Base-by-base conservation (phyloP, 2,888 invertebrate genomes). In the Iphiclides podalirius region DNA sequence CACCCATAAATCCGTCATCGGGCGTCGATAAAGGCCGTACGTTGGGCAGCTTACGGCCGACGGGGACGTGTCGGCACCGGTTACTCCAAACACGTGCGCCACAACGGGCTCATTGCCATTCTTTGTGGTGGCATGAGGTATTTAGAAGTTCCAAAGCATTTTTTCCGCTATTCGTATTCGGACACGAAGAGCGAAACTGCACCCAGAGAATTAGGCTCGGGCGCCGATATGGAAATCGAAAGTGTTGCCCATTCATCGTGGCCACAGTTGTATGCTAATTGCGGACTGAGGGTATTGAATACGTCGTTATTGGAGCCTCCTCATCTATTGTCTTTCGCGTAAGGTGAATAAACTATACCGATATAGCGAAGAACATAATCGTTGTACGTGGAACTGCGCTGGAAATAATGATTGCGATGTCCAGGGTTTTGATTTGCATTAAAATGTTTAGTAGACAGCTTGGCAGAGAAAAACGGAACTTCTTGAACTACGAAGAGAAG, bases 1-100 rank as follows among this genome's bases (percentile, higher is more conserved):
- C 8, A 12, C 20, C 11, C 23, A 43, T 49, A 49, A 49, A 44
- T 40, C 39, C 13, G 42, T 46, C 43, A 44, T 49, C 28, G 40
- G 35, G 31, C 14, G 37, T 43, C 43, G 38, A 43, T 43, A 43
- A 38, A 38, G 26, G 26, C 15, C 8, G 15, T 49, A 43, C 43
- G 14, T 49, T 26, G 34, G 4, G 23, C 17, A 9, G 11, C 38
- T 44, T 44, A 44, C 28, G 1, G 28, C 26, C 49, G 15, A 39
- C 26, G 26, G 7, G 39, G 44, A 6, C 49, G 44, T 44, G 44
- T n/a, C n/a, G n/a, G n/a, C n/a, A n/a, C n/a, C n/a, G n/a, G n/a
- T n/a, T 44, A 23, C 12, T 14, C 33, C n/a, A 8, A 11, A 13
- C 15, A 26, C 43, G 38, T 13, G 49, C 31, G 43, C 4, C 6